Base-by-base conservation (phyloP, 1,140 invertebrate species). In the Drosophila fuyamai region DNA sequence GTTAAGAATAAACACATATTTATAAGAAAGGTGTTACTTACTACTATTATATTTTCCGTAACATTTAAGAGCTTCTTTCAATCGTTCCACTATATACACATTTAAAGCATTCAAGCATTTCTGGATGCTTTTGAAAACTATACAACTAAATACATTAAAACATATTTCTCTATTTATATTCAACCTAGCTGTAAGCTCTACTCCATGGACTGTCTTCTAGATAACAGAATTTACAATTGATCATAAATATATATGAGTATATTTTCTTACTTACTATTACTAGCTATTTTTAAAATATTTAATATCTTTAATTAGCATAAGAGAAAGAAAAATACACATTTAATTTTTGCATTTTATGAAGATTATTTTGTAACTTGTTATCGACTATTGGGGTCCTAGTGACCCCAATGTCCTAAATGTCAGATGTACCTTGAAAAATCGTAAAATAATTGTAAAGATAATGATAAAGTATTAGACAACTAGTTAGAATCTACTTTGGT, bases 161-260 rank as follows among this genome's bases (percentile, higher is more conserved):
- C 36, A 12, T 5, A 16, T 46, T 73, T 47, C 38, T 35, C 36
- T 44, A 35, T 51, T 47, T 35, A 36, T 65, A 32, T 60, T 55
- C 27, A 29, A 76, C 6, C 16, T 86, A 86, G 56, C 44, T 56
- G 27, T 86, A 86, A 86, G 76, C 79, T 86, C 76, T 88, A 82
- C 83, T 86, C 75, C 71, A 86, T 88, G 83, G 82, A 86, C 82
- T 86, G 82, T 86, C 82, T 86, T 76, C 83, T 88, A 86, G 82
- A 86, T 86, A 86, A 79, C 76, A 83, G 83, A 86, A 86, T 86
- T 86, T 86, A 86, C 74, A 81, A 73, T 53, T 63, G 48, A 63
- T 65, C 43, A 76, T 41, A 51, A 43, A 61, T 40, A 70, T 35
- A 55, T 56, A 72, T 47, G 27, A 14, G 54, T 44, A 85, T 86